Percentiles rank a stretch among this genome's conserved stretches.
Conservation (phyloP, 2,113 vertebrate genomes). For the Amphilophus citrinellus region DNA sequence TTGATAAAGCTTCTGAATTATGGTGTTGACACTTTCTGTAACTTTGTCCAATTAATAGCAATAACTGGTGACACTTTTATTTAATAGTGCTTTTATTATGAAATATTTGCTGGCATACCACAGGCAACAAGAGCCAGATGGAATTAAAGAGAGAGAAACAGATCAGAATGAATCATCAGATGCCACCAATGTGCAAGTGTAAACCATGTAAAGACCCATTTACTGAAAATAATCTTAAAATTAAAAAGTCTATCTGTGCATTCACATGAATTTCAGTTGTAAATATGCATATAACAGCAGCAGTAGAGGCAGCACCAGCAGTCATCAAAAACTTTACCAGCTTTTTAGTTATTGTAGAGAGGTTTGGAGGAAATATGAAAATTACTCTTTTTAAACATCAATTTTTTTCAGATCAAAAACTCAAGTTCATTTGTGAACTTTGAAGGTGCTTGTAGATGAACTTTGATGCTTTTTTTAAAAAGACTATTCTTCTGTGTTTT, state of each 20-base stretch:
- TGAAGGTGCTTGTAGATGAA: background rate
- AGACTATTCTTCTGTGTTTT: background rate
- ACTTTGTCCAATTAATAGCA: background rate
- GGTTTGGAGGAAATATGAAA: background rate
- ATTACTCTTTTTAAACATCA: background rate
- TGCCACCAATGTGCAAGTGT: too few relatives aligned
- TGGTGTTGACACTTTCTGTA: background rate
- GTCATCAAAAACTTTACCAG: background rate
- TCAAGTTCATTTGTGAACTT: background rate
- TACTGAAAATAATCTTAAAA: too few relatives aligned
- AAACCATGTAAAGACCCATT: too few relatives aligned
- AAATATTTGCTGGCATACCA: background rate
- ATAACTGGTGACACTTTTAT: background rate
- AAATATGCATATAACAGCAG: background rate
- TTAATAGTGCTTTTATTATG: background rate
- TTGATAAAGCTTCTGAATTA: background rate
- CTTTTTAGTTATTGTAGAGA: background rate
- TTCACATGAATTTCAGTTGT: fast-evolving
- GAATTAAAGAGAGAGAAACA: background rate
- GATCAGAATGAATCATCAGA: background rate
- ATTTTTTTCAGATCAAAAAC: background rate
- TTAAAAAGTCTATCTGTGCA: too few relatives aligned
- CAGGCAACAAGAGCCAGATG: background rate
- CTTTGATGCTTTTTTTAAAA: background rate
- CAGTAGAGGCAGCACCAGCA: background rate